phyloP scores from a whole-genome alignment of 2,113 vertebrate genomes.

The Nerophis ophidion region DNA sequence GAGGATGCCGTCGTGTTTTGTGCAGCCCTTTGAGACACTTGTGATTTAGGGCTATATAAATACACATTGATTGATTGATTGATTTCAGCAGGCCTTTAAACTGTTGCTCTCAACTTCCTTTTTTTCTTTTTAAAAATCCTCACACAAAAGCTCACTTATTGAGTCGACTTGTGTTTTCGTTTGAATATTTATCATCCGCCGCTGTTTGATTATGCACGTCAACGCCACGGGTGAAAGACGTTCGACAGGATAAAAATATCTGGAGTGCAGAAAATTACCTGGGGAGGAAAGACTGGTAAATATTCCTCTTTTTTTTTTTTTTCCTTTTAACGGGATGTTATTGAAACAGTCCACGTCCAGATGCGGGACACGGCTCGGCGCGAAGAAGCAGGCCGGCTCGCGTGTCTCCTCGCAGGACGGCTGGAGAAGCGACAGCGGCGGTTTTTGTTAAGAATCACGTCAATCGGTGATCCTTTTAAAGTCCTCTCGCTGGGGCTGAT shows the following conservation, averaged over 20 bases:
- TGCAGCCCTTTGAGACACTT: too few species aligned
- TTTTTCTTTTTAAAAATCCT: not conserved
- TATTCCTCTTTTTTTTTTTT: slow-evolving; percentile 2
- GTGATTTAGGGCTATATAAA: too few species aligned
- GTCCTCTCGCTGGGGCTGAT: not conserved
- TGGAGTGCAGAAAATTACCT: slow-evolving; percentile 5
- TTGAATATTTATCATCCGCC: slow-evolving; percentile 9
- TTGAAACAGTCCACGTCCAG: slow-evolving; percentile 9
- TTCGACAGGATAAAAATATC: slow-evolving; percentile 15
- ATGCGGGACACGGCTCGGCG: not conserved
- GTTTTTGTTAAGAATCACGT: too few species aligned
- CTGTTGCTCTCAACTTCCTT: not conserved
- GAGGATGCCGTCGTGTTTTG: too few species aligned
- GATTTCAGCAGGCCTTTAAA: too few species aligned
- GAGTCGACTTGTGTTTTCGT: slow-evolving; percentile 4
- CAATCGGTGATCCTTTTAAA: not conserved
- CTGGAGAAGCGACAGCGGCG: too few species aligned
- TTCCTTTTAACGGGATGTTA: not conserved
- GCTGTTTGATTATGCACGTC: slow-evolving; percentile 8
- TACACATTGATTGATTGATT: too few species aligned
- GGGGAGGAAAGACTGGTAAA: slow-evolving; percentile 2
- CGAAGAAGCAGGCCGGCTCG: not conserved
- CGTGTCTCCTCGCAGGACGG: too few species aligned
- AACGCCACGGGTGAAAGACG: slow-evolving; percentile 1
- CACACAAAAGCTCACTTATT: slow-evolving; percentile 6